These are phyloP conservation scores for Idaea straminata DNA, from an alignment of 2,888 invertebrate species.

Conservation along the genomic window DNA sequence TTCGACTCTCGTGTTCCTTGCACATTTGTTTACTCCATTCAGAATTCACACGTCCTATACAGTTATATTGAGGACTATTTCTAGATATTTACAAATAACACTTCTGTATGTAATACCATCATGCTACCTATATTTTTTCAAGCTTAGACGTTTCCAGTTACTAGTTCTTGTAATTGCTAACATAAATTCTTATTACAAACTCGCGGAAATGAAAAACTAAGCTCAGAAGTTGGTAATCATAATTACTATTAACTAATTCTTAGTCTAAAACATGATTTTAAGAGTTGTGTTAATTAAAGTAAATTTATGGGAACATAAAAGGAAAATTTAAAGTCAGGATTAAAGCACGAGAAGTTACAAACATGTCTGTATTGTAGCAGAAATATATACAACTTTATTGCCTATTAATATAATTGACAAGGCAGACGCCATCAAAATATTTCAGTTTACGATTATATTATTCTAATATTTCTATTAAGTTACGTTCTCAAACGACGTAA, in stretches of 20 bases:
- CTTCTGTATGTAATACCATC: not conserved
- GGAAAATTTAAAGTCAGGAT: constrained; percentile 3
- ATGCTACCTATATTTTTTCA: not conserved
- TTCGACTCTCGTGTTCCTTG: constrained; percentile 10
- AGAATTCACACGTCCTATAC: not conserved
- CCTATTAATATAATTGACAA: constrained; percentile 31
- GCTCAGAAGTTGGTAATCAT: not conserved
- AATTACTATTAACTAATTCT: not conserved
- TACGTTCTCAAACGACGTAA: not conserved
- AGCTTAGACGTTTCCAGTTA: not conserved
- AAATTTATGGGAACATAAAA: not conserved
- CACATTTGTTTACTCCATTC: constrained; percentile 7
- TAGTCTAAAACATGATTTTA: not conserved
- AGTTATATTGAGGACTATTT: not conserved
- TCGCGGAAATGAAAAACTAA: not conserved
- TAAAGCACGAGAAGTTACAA: constrained; percentile 11
- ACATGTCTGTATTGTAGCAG: constrained; percentile 15
- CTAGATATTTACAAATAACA: not conserved
- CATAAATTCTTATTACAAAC: not conserved
- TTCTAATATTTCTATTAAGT: constrained; percentile 19
- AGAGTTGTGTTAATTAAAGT: not conserved
- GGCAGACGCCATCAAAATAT: constrained; percentile 29
- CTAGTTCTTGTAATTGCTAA: not conserved
- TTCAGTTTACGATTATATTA: constrained; percentile 29
- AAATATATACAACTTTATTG: constrained; percentile 30